Base-by-base conservation (phyloP, 1,140 invertebrate species). In the Orius insidiosus region DNA sequence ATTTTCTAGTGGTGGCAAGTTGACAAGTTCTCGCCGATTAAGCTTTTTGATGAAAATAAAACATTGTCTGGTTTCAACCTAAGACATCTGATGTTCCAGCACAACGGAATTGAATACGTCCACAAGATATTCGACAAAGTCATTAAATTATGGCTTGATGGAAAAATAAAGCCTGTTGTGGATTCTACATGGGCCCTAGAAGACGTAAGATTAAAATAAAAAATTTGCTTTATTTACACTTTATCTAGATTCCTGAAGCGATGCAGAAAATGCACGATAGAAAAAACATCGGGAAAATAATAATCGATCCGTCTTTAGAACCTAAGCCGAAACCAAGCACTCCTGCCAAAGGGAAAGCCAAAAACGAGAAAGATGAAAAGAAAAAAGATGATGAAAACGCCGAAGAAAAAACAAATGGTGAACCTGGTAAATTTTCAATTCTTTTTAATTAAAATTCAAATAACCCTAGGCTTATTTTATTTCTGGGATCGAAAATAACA, bases 211-310 rank as follows among this genome's bases (percentile, higher is more conserved):
- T 36, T 36, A 9, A 36, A 36, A 33, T 33, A n/a, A 7, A 6
- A 33, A n/a, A 6, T n/a, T 6, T 10, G 6, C n/a, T 33, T 33
- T n/a, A 6, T 7, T 33, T 36, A 15, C 9, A 11, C 9, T 43
- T 24, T n/a, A 14, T 8, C 49, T 52, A 83, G 78, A 78, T 85
- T 13, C 71, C 74, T 18, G 85, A 89, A 54, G 87, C 83, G 0
- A 89, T 92, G 85, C 83, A 86, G 63, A 85, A 83, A 60, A 81
- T 92, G 74, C 85, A 89, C 60, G 85, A 90, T 55, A 74, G 85
- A 55, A 87, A 86, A 62, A 90, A 90, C 62, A 75, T 90, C 58
- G 87, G 86, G 9, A 90, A 89, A 65, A 73, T 90, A 10, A 70
- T 89, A 15, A 61, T 92, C 42, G 83, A 88, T 60, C 82, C 83